phyloP scores from a whole-genome alignment of 2,888 invertebrate genomes.

The Nasonovia ribisnigri region DNA sequence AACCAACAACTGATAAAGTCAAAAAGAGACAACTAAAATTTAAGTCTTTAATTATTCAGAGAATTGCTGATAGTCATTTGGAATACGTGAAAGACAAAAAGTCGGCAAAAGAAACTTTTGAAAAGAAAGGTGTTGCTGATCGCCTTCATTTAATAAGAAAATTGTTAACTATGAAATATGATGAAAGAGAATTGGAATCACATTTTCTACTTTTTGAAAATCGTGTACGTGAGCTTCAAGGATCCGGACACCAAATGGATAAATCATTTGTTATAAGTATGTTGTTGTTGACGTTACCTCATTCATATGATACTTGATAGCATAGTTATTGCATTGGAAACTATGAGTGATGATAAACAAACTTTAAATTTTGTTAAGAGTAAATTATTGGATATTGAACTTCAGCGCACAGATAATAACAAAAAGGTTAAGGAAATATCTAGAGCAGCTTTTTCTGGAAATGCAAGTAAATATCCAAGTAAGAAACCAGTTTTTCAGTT shows the following conservation, averaged over 20 bases:
- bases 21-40: background rate
- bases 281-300: too few relatives aligned
- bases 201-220: too few relatives aligned
- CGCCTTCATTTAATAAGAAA: constrained; percentile 1
- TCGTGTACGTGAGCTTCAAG: too few relatives aligned
- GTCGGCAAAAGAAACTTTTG: constrained; percentile 28
- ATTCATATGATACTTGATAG: too few relatives aligned
- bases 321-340: too few relatives aligned
- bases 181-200: too few relatives aligned
- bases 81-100: constrained; percentile 16
- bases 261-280: too few relatives aligned
- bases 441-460: background rate
- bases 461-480: background rate
- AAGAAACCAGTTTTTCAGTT: background rate
- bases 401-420: background rate
- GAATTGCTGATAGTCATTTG: constrained; percentile 45
- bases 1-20: too few relatives aligned
- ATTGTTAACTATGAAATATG: constrained; percentile 14
- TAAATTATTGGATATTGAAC: constrained; percentile 21
- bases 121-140: constrained; percentile 34
- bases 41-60: constrained; percentile 24
- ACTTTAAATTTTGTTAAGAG: constrained; percentile 28
- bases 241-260: too few relatives aligned
- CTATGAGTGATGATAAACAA: constrained; percentile 16
- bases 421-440: background rate